phyloP scores from a whole-genome alignment of 2,888 invertebrate species.

The Pyrgus malvae region DNA sequence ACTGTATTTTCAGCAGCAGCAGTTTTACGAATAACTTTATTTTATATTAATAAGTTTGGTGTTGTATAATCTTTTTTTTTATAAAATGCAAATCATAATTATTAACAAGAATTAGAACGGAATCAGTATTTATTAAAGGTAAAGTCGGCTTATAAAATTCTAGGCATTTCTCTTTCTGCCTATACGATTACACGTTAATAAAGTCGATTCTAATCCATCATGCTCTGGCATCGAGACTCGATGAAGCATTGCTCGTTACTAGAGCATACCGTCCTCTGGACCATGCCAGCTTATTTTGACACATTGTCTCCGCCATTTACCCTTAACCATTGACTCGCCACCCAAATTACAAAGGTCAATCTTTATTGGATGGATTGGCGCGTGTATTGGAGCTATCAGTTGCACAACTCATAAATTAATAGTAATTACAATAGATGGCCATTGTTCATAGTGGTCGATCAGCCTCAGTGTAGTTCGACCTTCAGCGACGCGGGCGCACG shows the following conservation, averaged over 20 bases:
- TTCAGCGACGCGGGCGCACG: constrained; percentile 69
- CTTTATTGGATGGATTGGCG: constrained; percentile 43
- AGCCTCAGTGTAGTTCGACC: constrained; percentile 66
- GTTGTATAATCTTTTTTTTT: no score
- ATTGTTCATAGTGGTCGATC: constrained; percentile 76
- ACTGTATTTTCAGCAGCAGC: no score
- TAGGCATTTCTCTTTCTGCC: not conserved
- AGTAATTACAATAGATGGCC: constrained; percentile 79
- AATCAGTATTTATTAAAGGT: no score
- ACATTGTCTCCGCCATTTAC: constrained; percentile 1
- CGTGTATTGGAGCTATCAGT: constrained; percentile 62
- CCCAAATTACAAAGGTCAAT: constrained; percentile 32
- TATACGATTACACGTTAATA: not conserved
- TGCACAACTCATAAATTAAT: constrained; percentile 70
- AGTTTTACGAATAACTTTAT: no score
- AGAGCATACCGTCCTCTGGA: constrained; percentile 29
- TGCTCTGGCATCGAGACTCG: constrained; percentile 20
- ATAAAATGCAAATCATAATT: no score
- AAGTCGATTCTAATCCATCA: constrained; percentile 4
- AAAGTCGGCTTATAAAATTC: no score
- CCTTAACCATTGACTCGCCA: not conserved
- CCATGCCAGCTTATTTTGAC: constrained; percentile 12
- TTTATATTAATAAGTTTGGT: no score
- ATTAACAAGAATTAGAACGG: no score
- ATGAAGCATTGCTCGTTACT: constrained; percentile 39